Percentiles rank a stretch among this genome's conserved stretches.
Evolutionary conservation across 2,888 invertebrate species (phyloP).

Genomic region (Hyles lineata): DNA sequence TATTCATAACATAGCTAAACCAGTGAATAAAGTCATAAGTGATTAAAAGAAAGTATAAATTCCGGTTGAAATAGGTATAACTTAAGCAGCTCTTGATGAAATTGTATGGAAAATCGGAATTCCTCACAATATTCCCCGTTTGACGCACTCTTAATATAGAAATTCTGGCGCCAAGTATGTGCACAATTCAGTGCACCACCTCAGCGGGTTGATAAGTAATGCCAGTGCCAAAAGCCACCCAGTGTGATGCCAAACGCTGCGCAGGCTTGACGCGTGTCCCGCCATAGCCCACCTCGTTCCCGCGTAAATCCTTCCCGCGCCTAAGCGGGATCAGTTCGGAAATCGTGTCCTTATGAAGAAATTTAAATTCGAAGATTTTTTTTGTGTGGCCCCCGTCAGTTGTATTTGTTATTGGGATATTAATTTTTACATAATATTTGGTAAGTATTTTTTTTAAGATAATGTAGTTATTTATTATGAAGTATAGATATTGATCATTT

Average conservation of each 20-base stretch:
- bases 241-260: constrained; percentile 68
- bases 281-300: constrained; percentile 39
- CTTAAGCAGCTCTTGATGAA: neutral
- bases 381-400: constrained; percentile 59
- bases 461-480: neutral
- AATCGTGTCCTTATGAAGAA: constrained; percentile 76
- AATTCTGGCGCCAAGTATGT: constrained; percentile 49
- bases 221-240: constrained; percentile 71
- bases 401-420: constrained; percentile 68
- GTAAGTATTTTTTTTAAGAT: constrained; percentile 38
- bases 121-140: constrained; percentile 36
- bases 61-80: neutral
- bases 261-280: constrained; percentile 59
- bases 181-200: constrained; percentile 41
- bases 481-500: constrained; percentile 16
- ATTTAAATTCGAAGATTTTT: constrained; percentile 59
- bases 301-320: constrained; percentile 55
- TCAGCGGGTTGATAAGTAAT: constrained; percentile 54
- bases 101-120: neutral
- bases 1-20: no score
- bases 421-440: constrained; percentile 77
- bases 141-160: constrained; percentile 42
- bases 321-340: constrained; percentile 51
- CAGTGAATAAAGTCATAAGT: no score
- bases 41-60: neutral